phyloP scores from a whole-genome alignment of 1,140 invertebrate species.

The Drosophila sp. region DNA sequence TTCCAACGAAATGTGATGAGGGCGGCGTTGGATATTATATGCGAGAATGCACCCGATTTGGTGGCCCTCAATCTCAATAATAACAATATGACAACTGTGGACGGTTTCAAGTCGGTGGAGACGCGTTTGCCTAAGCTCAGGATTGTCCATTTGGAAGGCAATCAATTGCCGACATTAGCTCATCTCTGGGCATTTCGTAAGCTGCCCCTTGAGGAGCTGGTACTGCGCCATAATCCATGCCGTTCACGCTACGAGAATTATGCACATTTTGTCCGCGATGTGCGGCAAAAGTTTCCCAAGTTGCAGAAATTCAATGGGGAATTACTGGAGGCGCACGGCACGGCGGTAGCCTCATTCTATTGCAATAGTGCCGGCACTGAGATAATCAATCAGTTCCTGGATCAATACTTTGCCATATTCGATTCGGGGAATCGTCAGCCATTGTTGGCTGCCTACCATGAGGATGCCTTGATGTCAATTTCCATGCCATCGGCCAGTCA shows the following conservation, averaged over 20 bases:
- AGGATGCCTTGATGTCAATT: constrained; percentile 91
- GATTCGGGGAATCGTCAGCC: constrained; percentile 91
- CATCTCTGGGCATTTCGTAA: constrained; percentile 88
- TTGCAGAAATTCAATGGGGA: constrained; percentile 91
- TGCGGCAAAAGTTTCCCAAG: constrained; percentile 93
- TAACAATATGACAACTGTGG: constrained; percentile 89
- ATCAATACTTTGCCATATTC: constrained; percentile 92
- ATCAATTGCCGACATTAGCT: constrained; percentile 89
- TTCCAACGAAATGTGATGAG: constrained; percentile 88
- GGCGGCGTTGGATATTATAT: constrained; percentile 90
- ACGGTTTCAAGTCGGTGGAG: constrained; percentile 86
- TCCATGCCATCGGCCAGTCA: constrained; percentile 82
- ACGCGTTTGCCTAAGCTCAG: constrained; percentile 89
- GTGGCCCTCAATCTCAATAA: constrained; percentile 91
- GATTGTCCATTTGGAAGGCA: constrained; percentile 91
- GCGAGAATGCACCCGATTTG: constrained; percentile 91
- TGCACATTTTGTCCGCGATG: constrained; percentile 92
- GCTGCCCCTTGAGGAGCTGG: constrained; percentile 89
- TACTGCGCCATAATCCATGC: constrained; percentile 91
- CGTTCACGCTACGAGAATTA: constrained; percentile 90
- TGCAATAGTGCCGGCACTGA: constrained; percentile 86
- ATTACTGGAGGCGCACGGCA: constrained; percentile 88
- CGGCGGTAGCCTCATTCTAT: constrained; percentile 87
- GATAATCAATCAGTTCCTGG: constrained; percentile 90
- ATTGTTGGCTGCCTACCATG: constrained; percentile 93